Base-by-base conservation (phyloP, 2,888 invertebrate genomes). In the Acheta domesticus region DNA sequence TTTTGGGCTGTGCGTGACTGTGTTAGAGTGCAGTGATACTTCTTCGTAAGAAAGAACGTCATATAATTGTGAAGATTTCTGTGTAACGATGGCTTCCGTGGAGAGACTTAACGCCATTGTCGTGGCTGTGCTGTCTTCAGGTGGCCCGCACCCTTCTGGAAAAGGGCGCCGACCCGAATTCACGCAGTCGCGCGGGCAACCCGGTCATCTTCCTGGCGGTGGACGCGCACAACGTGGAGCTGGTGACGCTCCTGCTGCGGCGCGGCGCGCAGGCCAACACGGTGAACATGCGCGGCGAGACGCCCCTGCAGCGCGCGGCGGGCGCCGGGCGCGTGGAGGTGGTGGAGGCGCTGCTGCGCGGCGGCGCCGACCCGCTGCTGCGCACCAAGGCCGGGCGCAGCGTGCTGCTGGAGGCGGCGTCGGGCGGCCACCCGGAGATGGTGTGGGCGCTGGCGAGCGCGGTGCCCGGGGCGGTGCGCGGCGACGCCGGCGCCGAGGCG, bases 401-500 rank as follows among this genome's bases (percentile, higher is more conserved):
- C 62, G 62, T 62, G 62, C n/a, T 62, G n/a, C n/a, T n/a, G 62
- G 62, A 62, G n/a, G 62, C 62, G n/a, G 62, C 62, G n/a, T 14
- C 62, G 16, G 62, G 62, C 14, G 62, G 62, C 14, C 62, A 62
- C 62, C 16, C 62, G n/a, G 62, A n/a, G 14, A 14, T 62, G 16
- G 62, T 62, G 62, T 62, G 62, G 62, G 62, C 62, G 62, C n/a
- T 62, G 62, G 62, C 62, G 14, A 62, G 62, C n/a, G 62, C 62
- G 14, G 62, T n/a, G 62, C 62, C 62, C n/a, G 62, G 62, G 11
- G 62, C 62, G 62, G 62, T 62, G 62, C 62, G 62, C 14, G 62
- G 62, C 62, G 62, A 62, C n/a, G 62, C 62, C n/a, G 62, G 62
- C n/a, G 62, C 62, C 2, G 62, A 62, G 62, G 62, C 62, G 62